Evolutionary conservation across 2,113 vertebrate species (phyloP).

Genomic region (Carassius gibelio): DNA sequence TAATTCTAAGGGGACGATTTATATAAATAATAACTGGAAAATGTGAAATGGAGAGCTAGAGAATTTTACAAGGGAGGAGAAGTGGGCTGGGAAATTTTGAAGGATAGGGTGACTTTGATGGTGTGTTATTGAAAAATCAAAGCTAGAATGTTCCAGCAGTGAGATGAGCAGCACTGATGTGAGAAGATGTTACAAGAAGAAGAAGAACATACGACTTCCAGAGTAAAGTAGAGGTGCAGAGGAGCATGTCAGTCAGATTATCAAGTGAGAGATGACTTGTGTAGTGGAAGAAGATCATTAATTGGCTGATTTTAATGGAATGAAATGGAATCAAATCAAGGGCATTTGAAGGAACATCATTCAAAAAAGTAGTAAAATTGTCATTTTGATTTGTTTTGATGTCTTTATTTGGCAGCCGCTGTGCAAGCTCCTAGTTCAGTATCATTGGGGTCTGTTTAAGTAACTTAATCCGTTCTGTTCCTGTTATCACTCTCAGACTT

Average conservation of each 20-base stretch:
- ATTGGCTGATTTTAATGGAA: neutral
- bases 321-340: neutral
- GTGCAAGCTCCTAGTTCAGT: slow-evolving; percentile 48
- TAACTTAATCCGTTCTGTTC: slow-evolving; percentile 63
- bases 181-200: slow-evolving; percentile 39
- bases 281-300: slow-evolving; percentile 4
- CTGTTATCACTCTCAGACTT: slow-evolving; percentile 69
- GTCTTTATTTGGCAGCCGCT: slow-evolving; percentile 50
- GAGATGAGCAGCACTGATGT: slow-evolving; percentile 46
- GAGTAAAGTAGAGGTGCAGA: neutral
- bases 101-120: slow-evolving; percentile 68
- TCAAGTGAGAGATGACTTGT: neutral
- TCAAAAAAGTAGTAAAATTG: neutral
- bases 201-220: slow-evolving; percentile 9
- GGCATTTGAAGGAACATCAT: neutral
- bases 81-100: slow-evolving; percentile 63
- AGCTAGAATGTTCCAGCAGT: slow-evolving; percentile 67
- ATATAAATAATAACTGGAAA: too few species aligned
- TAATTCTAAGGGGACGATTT: too few species aligned
- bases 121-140: slow-evolving; percentile 74
- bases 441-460: slow-evolving; percentile 65
- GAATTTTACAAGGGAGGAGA: slow-evolving; percentile 40
- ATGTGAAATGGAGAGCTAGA: neutral
- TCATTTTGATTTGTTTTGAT: neutral
- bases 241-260: neutral